phyloP scores from a whole-genome alignment of 2,797 vertebrate genomes.

The Sternotherus odoratus region DNA sequence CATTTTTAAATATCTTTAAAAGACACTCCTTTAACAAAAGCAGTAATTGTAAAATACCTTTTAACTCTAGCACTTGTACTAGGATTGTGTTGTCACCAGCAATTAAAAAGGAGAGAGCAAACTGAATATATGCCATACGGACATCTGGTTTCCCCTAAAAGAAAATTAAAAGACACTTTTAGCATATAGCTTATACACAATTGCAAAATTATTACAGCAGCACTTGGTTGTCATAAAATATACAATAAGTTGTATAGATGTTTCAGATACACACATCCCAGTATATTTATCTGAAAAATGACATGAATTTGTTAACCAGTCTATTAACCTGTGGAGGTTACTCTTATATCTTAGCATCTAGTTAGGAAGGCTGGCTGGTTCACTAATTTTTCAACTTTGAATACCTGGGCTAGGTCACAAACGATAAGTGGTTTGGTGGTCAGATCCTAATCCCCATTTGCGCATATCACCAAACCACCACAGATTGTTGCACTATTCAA shows the following conservation, averaged over 20 bases:
- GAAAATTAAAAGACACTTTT: background rate
- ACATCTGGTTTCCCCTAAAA: constrained; percentile 89
- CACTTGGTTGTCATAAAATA: background rate
- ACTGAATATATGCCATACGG: constrained; percentile 92
- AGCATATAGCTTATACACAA: background rate
- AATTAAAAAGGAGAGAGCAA: constrained; percentile 93
- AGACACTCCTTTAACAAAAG: background rate
- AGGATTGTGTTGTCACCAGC: constrained; percentile 88
- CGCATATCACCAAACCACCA: background rate
- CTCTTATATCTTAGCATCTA: background rate
- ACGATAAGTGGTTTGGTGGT: rapidly evolving
- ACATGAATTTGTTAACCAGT: background rate
- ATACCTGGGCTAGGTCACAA: rapidly evolving
- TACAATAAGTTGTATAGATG: background rate
- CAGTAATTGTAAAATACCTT: constrained; percentile 84
- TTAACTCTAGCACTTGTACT: constrained; percentile 89
- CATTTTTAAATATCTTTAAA: background rate
- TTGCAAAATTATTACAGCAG: background rate
- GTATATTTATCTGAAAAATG: background rate
- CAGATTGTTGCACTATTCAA: background rate
- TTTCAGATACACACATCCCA: background rate
- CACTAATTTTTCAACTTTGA: background rate
- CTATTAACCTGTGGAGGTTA: background rate
- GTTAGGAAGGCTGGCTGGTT: background rate
- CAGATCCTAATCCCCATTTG: background rate